Base-by-base conservation (phyloP, 1,140 invertebrate species). In the Drosophila navojoa region DNA sequence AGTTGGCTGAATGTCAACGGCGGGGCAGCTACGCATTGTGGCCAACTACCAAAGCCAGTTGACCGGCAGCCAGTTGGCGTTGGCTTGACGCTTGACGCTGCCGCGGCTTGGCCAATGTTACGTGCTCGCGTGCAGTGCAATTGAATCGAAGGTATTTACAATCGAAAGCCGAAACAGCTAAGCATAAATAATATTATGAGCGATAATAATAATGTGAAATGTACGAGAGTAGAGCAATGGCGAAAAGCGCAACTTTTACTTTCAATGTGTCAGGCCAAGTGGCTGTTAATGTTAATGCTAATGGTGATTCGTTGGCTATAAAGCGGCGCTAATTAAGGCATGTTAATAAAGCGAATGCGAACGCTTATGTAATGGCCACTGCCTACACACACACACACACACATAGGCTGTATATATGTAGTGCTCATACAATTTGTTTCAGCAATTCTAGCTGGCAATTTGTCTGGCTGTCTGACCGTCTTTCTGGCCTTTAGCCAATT, bases 1-100 rank as follows among this genome's bases (percentile, higher is more conserved):
- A 67, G 22, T 74, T 78, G 71, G 79, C 42, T 87, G 82, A 86
- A 86, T 86, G 81, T 87, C 81, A 85, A 87, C 82, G 63, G 77
- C 59, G 76, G 52, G 60, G 63, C 75, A 63, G 11, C 35, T 78
- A 86, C 82, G 82, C 80, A 84, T 82, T 55, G 42, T 5, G n/a
- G 54, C 35, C 10, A 44, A 19, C 19, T 40, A 7, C 10, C 38
- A 61, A n/a, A 29, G n/a, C 45, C 29, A 49, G 15, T 42, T 58
- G 49, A 19, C 16, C 29, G 32, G 40, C 29, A 32, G 49, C 22
- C 19, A 22, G 19, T 22, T 22, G 19, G 19, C 2, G 19, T 40
- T 19, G 32, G 11, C 63, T 44, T 35, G 6, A 6, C 32, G 11
- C 63, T 44, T 35, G 6, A 6, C 32, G 9, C 35, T 10, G 10